phyloP scores from a whole-genome alignment of 2,113 vertebrate genomes.

The Forbesichthys papilliferus region DNA sequence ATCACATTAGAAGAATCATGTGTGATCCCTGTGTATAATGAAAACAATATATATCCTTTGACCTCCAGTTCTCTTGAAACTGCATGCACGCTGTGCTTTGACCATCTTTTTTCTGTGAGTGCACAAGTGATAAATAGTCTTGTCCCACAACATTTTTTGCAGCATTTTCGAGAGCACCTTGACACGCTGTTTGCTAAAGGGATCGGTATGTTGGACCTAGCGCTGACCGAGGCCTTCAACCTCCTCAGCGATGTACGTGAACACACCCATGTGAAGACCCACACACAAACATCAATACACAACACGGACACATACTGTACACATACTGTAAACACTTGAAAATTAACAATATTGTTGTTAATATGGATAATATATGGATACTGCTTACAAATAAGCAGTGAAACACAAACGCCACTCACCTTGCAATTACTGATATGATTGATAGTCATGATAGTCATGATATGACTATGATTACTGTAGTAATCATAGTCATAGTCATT shows the following conservation, averaged over 20 bases:
- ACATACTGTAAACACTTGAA: too few relatives aligned
- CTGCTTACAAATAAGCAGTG: too few relatives aligned
- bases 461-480: too few relatives aligned
- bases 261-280: neutral
- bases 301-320: neutral
- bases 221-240: constrained; percentile 93
- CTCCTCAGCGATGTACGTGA: constrained; percentile 90
- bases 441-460: too few relatives aligned
- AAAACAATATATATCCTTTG: neutral
- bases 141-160: constrained; percentile 37
- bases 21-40: neutral
- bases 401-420: neutral
- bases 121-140: neutral
- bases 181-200: constrained; percentile 94
- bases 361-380: too few relatives aligned
- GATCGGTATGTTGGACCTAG: constrained; percentile 95
- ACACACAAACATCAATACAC: neutral
- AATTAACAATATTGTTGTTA: too few relatives aligned
- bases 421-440: too few relatives aligned
- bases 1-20: neutral
- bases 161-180: constrained; percentile 96
- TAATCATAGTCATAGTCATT: constrained; percentile 9
- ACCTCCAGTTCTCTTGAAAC: neutral
- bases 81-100: too few relatives aligned
- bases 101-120: too few relatives aligned